Evolutionary conservation across 1,140 invertebrate genomes (phyloP), one percentile per base, ranked within the genome.

Genomic region (Sesamia nonagrioides): DNA sequence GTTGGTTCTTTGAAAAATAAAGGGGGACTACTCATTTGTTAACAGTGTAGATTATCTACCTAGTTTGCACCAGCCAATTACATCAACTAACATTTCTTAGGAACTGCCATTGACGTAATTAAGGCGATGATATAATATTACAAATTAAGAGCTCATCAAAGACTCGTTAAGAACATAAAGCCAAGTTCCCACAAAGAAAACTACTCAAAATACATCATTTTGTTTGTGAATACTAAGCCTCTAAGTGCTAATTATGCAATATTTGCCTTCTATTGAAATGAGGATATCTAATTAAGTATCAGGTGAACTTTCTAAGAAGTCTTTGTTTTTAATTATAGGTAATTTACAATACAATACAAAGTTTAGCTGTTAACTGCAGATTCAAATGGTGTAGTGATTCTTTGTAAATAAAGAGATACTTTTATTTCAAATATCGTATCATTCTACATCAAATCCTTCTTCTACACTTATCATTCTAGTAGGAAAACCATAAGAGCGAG

Each of bases 61-160:
- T 40, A 63, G 58, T 74, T 80, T 76, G 68, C 54, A 75, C 63
- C 60, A 60, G 17, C 54, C 72, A 80, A 80, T 80, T 80, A 80
- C 54, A 68, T 18, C 73, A 80, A 80, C 77, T 77, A 80, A 80
- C 66, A 76, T 71, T 80, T 80, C 73, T 61, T 27, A 75, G 73
- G 35, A 80, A 17, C 45, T 78, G 68, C 37, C 71, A 48, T 72
- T 50, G 66, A 60, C 77, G 58, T 72, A 71, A 63, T 72, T 78
- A 72, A 50, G 18, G 58, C 35, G 71, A 79, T 78, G 68, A 73
- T 72, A 78, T 60, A 78, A 78, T 72, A 72, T 48, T 58, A 27
- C 45, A 60, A 37, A 74, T 74, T 74, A 74, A 37, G 54, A 15
- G 54, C 18, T 21, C 21, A 40, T 42, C 40, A 71, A 58, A 56